These are phyloP conservation scores for Nothoprocta perdicaria DNA, from an alignment of 2,113 vertebrate species.

Conservation along the genomic window DNA sequence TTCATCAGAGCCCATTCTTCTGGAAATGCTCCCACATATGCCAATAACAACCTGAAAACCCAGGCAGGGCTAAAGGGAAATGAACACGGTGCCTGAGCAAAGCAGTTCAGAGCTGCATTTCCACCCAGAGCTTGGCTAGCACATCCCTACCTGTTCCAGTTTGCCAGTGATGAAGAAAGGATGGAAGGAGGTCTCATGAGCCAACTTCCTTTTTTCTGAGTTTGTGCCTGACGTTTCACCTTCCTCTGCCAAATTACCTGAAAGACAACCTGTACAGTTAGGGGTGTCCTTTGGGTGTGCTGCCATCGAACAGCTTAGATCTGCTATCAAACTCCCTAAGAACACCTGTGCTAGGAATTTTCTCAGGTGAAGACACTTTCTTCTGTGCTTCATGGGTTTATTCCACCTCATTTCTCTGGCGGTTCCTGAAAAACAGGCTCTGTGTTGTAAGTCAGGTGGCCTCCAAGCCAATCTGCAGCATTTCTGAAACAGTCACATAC, in stretches of 20 bases:
- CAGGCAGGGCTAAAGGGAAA: not conserved
- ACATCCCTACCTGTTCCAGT: not conserved
- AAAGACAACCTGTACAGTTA: not conserved
- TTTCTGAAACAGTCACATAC: too few species aligned
- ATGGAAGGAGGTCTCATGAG: not conserved
- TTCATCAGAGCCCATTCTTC: slow-evolving; percentile 38
- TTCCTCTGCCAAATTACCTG: not conserved
- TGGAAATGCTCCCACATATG: not conserved
- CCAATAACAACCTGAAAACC: not conserved
- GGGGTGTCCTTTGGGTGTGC: not conserved
- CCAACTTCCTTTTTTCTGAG: not conserved
- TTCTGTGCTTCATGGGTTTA: not conserved
- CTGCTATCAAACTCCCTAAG: not conserved
- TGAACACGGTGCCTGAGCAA: not conserved
- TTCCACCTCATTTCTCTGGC: not conserved
- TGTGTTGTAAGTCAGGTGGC: too few species aligned
- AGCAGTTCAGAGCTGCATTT: not conserved
- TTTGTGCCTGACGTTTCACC: not conserved
- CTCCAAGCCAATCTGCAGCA: not conserved
- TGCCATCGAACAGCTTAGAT: not conserved
- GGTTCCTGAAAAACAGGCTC: not conserved
- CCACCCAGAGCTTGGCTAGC: not conserved
- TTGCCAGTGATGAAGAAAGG: not conserved
- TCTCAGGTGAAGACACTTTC: not conserved
- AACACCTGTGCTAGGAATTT: not conserved